Evolutionary conservation across 2,797 vertebrate genomes (phyloP).

Genomic region (Hippocampus kuda): DNA sequence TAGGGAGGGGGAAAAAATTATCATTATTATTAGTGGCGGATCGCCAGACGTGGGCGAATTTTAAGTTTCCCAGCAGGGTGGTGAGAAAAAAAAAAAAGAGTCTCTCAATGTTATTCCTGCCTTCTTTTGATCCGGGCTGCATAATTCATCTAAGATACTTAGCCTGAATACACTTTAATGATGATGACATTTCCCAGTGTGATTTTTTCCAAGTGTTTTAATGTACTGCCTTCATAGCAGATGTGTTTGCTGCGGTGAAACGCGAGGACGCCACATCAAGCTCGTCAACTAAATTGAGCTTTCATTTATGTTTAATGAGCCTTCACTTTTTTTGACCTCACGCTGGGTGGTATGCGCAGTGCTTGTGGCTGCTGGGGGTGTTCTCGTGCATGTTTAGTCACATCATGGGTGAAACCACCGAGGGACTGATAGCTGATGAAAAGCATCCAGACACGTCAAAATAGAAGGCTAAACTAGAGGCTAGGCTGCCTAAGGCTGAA

Average conservation of each 20-base stretch:
- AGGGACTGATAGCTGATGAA: background rate
- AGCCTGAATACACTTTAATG: slow-evolving; percentile 66
- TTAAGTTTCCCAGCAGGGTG: slow-evolving; percentile 71
- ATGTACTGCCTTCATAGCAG: slow-evolving; percentile 60
- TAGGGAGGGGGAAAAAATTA: slow-evolving; percentile 63
- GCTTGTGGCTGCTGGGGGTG: slow-evolving; percentile 2
- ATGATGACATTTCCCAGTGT: slow-evolving; percentile 70
- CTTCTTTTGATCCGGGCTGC: slow-evolving; percentile 57
- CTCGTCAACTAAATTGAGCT: slow-evolving; percentile 35
- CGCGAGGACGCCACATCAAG: slow-evolving; percentile 47
- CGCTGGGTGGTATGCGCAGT: slow-evolving; percentile 7
- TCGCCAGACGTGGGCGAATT: slow-evolving; percentile 70
- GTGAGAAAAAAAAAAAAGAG: slow-evolving; percentile 53
- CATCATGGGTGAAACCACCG: background rate
- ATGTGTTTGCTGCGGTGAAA: slow-evolving; percentile 61
- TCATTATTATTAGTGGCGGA: slow-evolving; percentile 72
- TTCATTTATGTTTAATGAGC: slow-evolving; percentile 48
- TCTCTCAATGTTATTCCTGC: slow-evolving; percentile 66
- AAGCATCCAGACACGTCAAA: background rate
- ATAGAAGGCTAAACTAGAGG: background rate
- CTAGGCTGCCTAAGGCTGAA: background rate
- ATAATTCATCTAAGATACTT: slow-evolving; percentile 68
- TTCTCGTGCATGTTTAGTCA: background rate
- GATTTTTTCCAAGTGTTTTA: slow-evolving; percentile 67
- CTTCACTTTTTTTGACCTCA: slow-evolving; percentile 25